Conservation (phyloP, 2,888 invertebrate genomes). For the Poecilus cupreus region DNA sequence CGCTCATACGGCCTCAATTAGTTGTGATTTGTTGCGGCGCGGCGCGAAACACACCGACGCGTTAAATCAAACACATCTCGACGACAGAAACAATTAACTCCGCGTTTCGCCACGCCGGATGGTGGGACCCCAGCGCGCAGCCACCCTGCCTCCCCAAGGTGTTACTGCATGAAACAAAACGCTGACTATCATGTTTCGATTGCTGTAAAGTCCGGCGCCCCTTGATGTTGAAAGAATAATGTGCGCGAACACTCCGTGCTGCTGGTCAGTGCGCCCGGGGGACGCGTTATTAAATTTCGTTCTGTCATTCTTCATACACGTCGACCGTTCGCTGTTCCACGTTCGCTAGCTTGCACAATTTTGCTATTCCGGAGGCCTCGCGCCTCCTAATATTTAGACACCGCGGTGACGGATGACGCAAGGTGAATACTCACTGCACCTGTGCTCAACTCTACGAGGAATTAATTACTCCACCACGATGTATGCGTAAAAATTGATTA, state of each 20-base stretch:
- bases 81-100: constrained; percentile 50
- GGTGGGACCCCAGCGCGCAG: constrained; percentile 3
- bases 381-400: constrained; percentile 41
- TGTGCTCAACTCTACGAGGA: constrained; percentile 40
- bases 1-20: constrained; percentile 48
- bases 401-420: constrained; percentile 41
- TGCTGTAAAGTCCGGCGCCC: constrained; percentile 34
- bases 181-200: constrained; percentile 53
- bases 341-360: constrained; percentile 30
- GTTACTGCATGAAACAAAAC: constrained; percentile 28
- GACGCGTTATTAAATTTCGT: constrained; percentile 50
- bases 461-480: constrained; percentile 54
- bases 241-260: neutral
- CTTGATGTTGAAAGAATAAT: constrained; percentile 49
- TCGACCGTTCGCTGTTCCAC: no score
- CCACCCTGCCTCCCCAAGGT: constrained; percentile 13
- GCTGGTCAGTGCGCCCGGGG: constrained; percentile 10
- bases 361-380: constrained; percentile 1
- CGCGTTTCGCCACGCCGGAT: constrained; percentile 39
- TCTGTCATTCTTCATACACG: constrained; percentile 52
- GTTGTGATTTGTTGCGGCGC: constrained; percentile 52
- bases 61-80: constrained; percentile 44
- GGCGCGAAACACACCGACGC: constrained; percentile 36
- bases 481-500: constrained; percentile 49
- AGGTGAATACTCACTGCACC: constrained; percentile 24